Evolutionary conservation across 1,140 invertebrate species (phyloP), one percentile per base, ranked within the genome.

Genomic region (Diorhabda elongata): DNA sequence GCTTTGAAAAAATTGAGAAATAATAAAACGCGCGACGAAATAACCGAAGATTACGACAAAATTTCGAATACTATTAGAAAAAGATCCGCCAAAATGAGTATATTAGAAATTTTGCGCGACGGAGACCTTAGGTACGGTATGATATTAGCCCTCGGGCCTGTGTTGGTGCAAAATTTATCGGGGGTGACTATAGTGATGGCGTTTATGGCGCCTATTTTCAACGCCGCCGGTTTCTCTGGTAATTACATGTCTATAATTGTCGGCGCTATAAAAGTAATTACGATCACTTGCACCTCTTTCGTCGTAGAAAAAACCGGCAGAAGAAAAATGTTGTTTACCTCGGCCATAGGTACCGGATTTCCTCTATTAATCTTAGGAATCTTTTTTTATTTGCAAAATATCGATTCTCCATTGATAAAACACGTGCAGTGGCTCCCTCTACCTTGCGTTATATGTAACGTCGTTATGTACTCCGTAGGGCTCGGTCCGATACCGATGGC

Each of bases 401-500:
- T 84, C n/a, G 78, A 78, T 0, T 84, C 78, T 0, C 70, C 79
- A 0, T 83, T 87, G 11, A 81, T 86, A 0, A 75, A 75, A 3
- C 79, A 70, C 7, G 82, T 91, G 41, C 74, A 82, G 1, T 89
- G 88, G 86, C 74, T 92, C 4, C 91, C 91, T 3, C 82, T 92
- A 3, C 76, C 84, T 3, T 85, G 87, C 0, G 77, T 92, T n/a
- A 83, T 91, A 3, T 66, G 87, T 59, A 92, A 88, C 81, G 90
- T 90, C 41, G 81, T 88, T 42, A 84, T 87, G 0, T 92, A 90
- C 76, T 87, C 88, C 81, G 81, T 87, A 78, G 92, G 91, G 3
- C 90, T 93, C 73, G 93, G 93, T 1, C 92, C 94, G 0, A 82
- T 96, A 7, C 92, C 93, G 0, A 94, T 93, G 92, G 87, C 92